Evolutionary conservation across 1,140 invertebrate species (phyloP).

Genomic region (Phymorhynchus buccinoides): DNA sequence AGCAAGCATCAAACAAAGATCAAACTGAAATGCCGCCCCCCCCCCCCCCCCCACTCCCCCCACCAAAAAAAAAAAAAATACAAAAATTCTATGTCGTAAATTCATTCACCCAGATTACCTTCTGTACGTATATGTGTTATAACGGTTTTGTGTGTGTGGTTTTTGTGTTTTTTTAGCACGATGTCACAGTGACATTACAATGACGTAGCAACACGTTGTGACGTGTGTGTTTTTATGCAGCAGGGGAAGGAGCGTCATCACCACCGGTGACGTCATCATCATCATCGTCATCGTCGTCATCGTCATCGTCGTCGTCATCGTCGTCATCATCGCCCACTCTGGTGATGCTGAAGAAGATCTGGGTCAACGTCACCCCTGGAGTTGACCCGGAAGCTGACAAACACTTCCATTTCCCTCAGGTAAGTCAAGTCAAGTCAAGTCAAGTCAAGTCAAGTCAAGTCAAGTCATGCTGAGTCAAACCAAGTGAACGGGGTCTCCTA

Average conservation of each 20-base stretch:
- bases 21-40: too few relatives aligned
- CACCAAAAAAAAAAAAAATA: too few relatives aligned
- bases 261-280: not conserved
- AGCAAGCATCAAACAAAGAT: too few relatives aligned
- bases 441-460: too few relatives aligned
- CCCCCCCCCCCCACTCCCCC: too few relatives aligned
- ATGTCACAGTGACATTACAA: not conserved
- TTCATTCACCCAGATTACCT: slow-evolving; percentile 54
- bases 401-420: slow-evolving; percentile 68
- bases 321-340: slow-evolving; percentile 44
- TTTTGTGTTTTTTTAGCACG: too few relatives aligned
- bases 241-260: slow-evolving; percentile 61
- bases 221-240: too few relatives aligned
- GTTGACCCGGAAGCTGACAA: slow-evolving; percentile 59
- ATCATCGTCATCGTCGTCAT: not conserved
- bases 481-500: not conserved
- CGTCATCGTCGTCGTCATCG: not conserved
- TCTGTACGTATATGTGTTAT: too few relatives aligned
- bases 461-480: too few relatives aligned
- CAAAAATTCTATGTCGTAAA: too few relatives aligned
- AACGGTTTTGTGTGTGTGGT: too few relatives aligned
- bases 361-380: slow-evolving; percentile 62
- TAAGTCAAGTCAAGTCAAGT: slow-evolving; percentile 39
- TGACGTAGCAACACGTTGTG: slow-evolving; percentile 57
- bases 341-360: slow-evolving; percentile 68